Conservation (phyloP, 2,113 vertebrate species). For the Menidia beryllina region DNA sequence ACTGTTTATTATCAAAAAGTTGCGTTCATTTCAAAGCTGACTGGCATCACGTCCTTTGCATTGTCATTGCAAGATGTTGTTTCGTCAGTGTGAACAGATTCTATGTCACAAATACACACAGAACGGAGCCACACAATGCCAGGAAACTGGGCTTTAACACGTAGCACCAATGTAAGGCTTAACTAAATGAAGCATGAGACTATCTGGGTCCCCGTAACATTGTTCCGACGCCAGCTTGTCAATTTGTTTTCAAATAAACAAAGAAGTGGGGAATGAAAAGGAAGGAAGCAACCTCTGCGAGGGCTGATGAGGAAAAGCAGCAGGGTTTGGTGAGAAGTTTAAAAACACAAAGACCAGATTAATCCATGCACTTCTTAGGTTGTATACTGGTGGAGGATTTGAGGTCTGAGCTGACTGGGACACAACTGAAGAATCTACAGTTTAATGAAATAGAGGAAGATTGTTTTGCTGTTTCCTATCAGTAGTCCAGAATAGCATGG, state of each 20-base stretch:
- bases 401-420: slow-evolving; percentile 27
- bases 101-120: slow-evolving; percentile 6
- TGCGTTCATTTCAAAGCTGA: slow-evolving; percentile 7
- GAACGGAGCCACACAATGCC: slow-evolving; percentile 44
- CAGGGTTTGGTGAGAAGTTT: slow-evolving; percentile 30
- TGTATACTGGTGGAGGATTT: slow-evolving; percentile 35
- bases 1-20: neutral
- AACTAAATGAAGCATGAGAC: slow-evolving; percentile 8
- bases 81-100: slow-evolving; percentile 4
- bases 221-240: slow-evolving; percentile 34
- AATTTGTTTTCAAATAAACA: slow-evolving; percentile 40
- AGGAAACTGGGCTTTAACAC: slow-evolving; percentile 33
- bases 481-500: neutral
- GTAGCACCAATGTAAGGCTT: slow-evolving; percentile 6
- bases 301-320: slow-evolving; percentile 38
- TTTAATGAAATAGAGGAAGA: slow-evolving; percentile 39
- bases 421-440: slow-evolving; percentile 22
- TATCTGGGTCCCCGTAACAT: slow-evolving; percentile 22
- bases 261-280: slow-evolving; percentile 23
- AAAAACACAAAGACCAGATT: slow-evolving; percentile 46
- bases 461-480: neutral
- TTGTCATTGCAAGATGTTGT: slow-evolving; percentile 3
- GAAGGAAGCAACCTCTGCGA: slow-evolving; percentile 41
- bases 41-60: neutral
- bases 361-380: slow-evolving; percentile 44